Percentiles rank a stretch among this genome's conserved stretches.
Conservation (phyloP, 1,140 invertebrate species). For the Maniola jurtina region DNA sequence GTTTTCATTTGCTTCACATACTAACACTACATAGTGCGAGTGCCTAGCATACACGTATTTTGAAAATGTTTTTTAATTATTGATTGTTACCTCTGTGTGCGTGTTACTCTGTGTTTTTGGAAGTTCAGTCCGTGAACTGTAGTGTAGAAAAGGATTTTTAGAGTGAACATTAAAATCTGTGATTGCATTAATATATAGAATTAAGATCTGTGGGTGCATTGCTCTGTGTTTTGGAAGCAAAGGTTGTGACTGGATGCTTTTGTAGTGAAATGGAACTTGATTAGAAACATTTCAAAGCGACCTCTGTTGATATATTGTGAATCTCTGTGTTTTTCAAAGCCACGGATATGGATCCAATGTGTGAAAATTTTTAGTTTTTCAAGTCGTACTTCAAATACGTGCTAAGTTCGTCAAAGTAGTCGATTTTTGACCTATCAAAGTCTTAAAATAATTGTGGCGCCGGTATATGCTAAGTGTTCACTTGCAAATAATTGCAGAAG, state of each 20-base stretch:
- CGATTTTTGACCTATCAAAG: no score
- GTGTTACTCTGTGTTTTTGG: no score
- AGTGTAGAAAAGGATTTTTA: no score
- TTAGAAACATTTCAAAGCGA: not conserved
- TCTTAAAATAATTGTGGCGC: no score
- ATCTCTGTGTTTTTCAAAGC: not conserved
- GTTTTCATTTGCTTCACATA: slow-evolving; percentile 45
- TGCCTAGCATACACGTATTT: not conserved
- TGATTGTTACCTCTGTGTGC: not conserved
- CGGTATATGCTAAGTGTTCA: no score
- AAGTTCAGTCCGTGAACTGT: no score
- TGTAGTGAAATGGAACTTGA: not conserved
- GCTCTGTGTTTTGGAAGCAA: slow-evolving; percentile 1
- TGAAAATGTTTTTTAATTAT: not conserved
- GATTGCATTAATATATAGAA: not conserved
- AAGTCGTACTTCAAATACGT: no score
- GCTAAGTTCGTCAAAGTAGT: no score
- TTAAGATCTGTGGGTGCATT: not conserved
- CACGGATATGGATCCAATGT: no score
- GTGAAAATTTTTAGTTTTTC: no score
- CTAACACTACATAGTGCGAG: slow-evolving; percentile 7
- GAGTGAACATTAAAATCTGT: no score
- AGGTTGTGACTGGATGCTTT: not conserved
- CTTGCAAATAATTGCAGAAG: no score
- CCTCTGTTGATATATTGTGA: not conserved